Base-by-base conservation (phyloP, 2,888 invertebrate species). In the Macrosoma leucophasiata region DNA sequence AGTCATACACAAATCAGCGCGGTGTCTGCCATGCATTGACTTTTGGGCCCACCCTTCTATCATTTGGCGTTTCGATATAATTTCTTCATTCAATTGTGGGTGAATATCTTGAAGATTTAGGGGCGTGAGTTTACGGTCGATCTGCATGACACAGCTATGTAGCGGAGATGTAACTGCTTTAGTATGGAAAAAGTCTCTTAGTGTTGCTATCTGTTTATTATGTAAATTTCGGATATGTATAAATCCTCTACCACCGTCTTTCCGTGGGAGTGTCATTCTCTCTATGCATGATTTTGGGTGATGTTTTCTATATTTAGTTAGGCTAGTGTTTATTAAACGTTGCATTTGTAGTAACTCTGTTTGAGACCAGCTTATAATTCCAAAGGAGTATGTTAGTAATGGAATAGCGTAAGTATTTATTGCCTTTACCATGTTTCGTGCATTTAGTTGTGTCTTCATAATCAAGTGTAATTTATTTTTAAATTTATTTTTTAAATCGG, bases 321-420 rank as follows among this genome's bases (percentile, higher is more conserved):
- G n/a, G 5, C 7, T n/a, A 8, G 18, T 13, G 8, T 23, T 23
- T 2, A 23, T 30, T 22, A 9, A 3, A 4, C 17, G 22, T 2
- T 30, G 22, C 8, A 30, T 7, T 4, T 13, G 17, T 10, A 23
- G 8, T 9, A 23, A 12, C 14, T 32, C 25, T 3, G 31, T 32
- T 3, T 21, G 10, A 6, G 24, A n/a, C 34, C 29, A 29, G 1
- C 18, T 24, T 2, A 32, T 25, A 5, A 33, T 26, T 5, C 36
- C 36, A 10, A 41, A 37, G 0, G 34, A 37, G 13, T 41, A 41
- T 6, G 41, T 41, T 4, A 41, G 12, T n/a, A 41, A 28, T 1
- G 41, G 34, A 4, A 41, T 25, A 2, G 36, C 36, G 11, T 22
- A 41, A 2, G 27, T 32, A 13, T 41, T 37, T n/a, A 34, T 26